These are phyloP conservation scores for Cladopsammia gracilis DNA, from an alignment of 64 coral and sea anemone species.

Conservation along the genomic window DNA sequence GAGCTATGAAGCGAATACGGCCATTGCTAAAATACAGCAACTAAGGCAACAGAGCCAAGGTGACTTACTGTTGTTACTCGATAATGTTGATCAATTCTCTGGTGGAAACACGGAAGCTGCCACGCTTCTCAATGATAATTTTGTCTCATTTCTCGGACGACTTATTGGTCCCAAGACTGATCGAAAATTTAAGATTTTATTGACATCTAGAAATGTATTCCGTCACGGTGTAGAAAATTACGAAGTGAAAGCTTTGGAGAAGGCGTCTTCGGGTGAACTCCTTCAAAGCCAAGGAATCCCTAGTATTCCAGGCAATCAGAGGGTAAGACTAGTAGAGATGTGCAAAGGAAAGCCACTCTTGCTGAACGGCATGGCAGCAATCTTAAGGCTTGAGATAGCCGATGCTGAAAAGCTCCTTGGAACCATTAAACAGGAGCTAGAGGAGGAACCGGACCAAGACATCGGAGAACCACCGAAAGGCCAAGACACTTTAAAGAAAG, in stretches of 20 bases:
- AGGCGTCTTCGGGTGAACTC: background rate
- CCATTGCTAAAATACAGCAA: constrained; percentile 14
- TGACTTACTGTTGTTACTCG: background rate
- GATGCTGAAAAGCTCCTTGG: constrained; percentile 28
- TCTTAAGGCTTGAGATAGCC: constrained; percentile 21
- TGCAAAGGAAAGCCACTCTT: constrained; percentile 31
- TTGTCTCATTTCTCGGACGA: background rate
- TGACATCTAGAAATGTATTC: constrained; percentile 10
- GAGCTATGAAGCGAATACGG: constrained; percentile 22
- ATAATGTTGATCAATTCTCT: constrained; percentile 14
- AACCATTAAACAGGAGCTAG: constrained; percentile 9
- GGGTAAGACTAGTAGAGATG: background rate
- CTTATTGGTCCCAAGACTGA: background rate
- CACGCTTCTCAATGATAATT: background rate
- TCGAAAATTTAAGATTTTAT: background rate
- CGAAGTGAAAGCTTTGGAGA: constrained; percentile 4
- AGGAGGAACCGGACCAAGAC: background rate
- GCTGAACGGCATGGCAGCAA: constrained; percentile 11
- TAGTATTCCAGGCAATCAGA: background rate
- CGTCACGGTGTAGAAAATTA: background rate
- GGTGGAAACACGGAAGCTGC: background rate
- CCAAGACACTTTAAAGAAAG: background rate
- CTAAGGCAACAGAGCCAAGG: background rate
- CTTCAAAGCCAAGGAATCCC: background rate
- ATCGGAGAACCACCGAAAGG: background rate